Percentiles rank a stretch among this genome's conserved stretches.
Evolutionary conservation across 2,113 vertebrate species (phyloP).

Genomic region (human (Homo sapiens)): GRCh38 chr15:64677501-64678000

Average conservation of each 20-base stretch:
- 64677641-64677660: not conserved
- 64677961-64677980: not conserved
- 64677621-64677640: not conserved
- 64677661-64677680: not conserved
- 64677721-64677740: not conserved
- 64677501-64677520: not conserved
- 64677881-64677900: not conserved
- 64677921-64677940: not conserved
- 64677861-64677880: not conserved
- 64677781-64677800: not conserved
- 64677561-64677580: not conserved
- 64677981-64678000: not conserved
- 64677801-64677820: not conserved
- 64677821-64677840: not conserved
- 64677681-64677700: not conserved
- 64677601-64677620: not conserved
- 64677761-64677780: not conserved
- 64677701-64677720: not conserved
- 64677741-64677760: not conserved
- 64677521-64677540: not conserved
- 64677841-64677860: not conserved
- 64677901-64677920: not conserved
- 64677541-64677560: not conserved
- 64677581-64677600: not conserved
- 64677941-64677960: not conserved